A percentile compares a stretch with the other conserved stretches of the same genome.
phyloP scores from a whole-genome alignment of 2,888 invertebrate genomes.

The Pocota personata region DNA sequence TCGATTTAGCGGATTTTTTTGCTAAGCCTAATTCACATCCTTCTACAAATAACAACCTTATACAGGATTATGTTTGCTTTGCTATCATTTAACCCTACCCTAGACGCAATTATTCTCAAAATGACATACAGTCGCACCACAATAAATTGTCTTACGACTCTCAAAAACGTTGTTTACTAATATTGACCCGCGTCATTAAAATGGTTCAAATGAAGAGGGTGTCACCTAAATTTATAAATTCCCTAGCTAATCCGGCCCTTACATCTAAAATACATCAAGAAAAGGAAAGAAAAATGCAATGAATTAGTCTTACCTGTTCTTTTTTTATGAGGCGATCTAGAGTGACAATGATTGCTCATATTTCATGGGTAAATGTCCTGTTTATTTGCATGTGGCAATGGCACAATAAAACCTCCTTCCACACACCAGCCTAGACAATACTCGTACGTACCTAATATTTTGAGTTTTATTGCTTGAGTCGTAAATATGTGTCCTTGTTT shows the following conservation, averaged over 20 bases:
- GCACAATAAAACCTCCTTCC: slow-evolving; percentile 5
- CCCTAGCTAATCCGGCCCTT: background rate
- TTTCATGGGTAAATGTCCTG: background rate
- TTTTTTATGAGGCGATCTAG: background rate
- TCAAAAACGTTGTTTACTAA: slow-evolving; percentile 41
- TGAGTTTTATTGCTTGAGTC: background rate
- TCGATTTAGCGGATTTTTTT: too few species aligned
- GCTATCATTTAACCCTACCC: background rate
- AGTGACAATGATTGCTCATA: background rate
- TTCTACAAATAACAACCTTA: background rate
- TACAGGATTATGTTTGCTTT: too few species aligned
- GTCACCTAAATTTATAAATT: slow-evolving; percentile 31
- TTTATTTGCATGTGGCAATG: slow-evolving; percentile 46
- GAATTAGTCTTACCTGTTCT: background rate
- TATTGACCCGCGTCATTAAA: slow-evolving; percentile 49
- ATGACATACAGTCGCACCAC: background rate
- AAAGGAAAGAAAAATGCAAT: background rate
- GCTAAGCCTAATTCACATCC: background rate
- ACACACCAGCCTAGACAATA: too few species aligned
- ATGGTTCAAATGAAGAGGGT: background rate
- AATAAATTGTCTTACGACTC: background rate
- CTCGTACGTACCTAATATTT: background rate
- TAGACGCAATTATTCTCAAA: background rate
- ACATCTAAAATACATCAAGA: background rate
- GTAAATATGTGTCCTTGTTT: too few species aligned